Conservation (phyloP, 2,797 vertebrate species). For the Anguilla obscura region DNA sequence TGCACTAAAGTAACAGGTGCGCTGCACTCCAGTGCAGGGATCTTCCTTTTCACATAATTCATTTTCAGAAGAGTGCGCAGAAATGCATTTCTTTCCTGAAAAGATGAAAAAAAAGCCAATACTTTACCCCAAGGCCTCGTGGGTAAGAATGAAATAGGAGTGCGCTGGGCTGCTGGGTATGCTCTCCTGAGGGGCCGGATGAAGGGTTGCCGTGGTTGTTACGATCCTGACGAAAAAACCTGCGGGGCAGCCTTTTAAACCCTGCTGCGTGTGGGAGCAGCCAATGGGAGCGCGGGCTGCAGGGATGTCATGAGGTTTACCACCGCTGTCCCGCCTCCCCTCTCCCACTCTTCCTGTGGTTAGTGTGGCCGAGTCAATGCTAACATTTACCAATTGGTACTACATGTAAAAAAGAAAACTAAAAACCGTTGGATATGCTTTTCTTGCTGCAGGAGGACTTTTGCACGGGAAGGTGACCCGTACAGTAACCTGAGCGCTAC, state of each 20-base stretch:
- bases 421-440: slow-evolving; percentile 39
- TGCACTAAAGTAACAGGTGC: slow-evolving; percentile 35
- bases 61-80: background rate
- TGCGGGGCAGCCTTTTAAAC: slow-evolving; percentile 70
- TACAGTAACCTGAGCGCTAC: background rate
- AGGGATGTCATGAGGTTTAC: slow-evolving; percentile 77
- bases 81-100: background rate
- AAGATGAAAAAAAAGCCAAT: slow-evolving; percentile 21
- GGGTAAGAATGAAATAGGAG: slow-evolving; percentile 18
- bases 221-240: slow-evolving; percentile 51
- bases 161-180: slow-evolving; percentile 36
- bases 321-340: slow-evolving; percentile 69
- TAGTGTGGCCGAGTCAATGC: slow-evolving; percentile 62
- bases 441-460: slow-evolving; percentile 33
- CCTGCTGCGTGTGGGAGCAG: slow-evolving; percentile 52
- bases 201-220: slow-evolving; percentile 52
- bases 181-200: slow-evolving; percentile 52
- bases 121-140: slow-evolving; percentile 45
- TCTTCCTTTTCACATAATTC: background rate
- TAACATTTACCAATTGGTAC: slow-evolving; percentile 52
- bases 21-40: slow-evolving; percentile 9
- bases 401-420: slow-evolving; percentile 37
- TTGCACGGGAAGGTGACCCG: too few species aligned
- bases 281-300: slow-evolving; percentile 62
- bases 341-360: slow-evolving; percentile 82